A percentile compares a stretch with the other conserved stretches of the same genome.
phyloP scores from a whole-genome alignment of 2,113 vertebrate species.

The Cyanocitta stelleri region DNA sequence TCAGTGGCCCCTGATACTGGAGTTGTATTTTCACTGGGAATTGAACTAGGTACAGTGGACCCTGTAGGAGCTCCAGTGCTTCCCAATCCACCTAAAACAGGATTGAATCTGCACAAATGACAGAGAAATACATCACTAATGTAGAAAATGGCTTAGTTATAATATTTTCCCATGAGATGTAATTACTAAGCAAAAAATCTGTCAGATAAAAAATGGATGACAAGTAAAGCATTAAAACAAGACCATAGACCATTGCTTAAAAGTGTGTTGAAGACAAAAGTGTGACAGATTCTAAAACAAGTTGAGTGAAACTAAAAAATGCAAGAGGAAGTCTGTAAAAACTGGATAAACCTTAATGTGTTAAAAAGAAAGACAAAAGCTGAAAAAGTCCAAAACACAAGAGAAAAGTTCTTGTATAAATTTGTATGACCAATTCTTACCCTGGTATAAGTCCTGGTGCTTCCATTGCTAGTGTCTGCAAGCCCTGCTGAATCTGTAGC shows the following conservation, averaged over 20 bases:
- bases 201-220: not conserved
- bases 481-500: constrained; percentile 86
- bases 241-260: not conserved
- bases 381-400: not conserved
- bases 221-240: not conserved
- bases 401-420: not conserved
- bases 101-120: constrained; percentile 48
- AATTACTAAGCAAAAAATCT: not conserved
- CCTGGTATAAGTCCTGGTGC: constrained; percentile 81
- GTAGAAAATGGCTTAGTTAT: not conserved
- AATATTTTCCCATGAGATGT: not conserved
- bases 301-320: not conserved
- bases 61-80: constrained; percentile 54
- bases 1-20: constrained; percentile 61
- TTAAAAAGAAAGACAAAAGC: not conserved
- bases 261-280: not conserved
- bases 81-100: constrained; percentile 66
- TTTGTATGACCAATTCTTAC: constrained; percentile 56
- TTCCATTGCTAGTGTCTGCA: constrained; percentile 83
- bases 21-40: constrained; percentile 63
- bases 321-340: not conserved
- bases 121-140: not conserved
- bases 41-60: constrained; percentile 47
- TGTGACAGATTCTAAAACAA: not conserved
- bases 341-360: not conserved